These are phyloP conservation scores for Perizoma affinitatum DNA, from an alignment of 2,888 invertebrate genomes.

Conservation along the genomic window DNA sequence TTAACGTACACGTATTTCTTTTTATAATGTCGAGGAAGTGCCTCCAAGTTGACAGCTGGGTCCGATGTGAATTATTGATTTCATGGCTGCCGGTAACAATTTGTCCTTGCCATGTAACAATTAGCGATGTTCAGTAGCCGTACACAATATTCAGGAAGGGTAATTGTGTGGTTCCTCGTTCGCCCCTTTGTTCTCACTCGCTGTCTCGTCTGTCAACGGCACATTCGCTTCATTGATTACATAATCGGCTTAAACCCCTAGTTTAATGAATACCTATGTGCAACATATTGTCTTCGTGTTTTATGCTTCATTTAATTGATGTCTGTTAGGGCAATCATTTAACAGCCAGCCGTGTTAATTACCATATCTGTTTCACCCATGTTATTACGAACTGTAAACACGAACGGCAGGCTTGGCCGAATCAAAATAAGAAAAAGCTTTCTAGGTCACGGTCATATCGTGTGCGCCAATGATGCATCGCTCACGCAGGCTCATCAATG, in stretches of 20 bases:
- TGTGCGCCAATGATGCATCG: constrained; percentile 47
- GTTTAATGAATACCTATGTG: constrained; percentile 50
- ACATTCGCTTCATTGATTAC: constrained; percentile 60
- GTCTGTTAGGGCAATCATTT: constrained; percentile 45
- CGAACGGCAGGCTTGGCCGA: constrained; percentile 8
- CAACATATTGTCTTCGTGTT: constrained; percentile 46
- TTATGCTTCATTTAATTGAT: constrained; percentile 46
- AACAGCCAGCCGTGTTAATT: constrained; percentile 46
- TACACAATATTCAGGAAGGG: constrained; percentile 63
- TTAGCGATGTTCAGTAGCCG: constrained; percentile 58
- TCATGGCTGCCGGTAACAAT: constrained; percentile 31
- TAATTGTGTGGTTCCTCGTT: constrained; percentile 57
- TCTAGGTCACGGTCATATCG: constrained; percentile 51
- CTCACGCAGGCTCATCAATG: constrained; percentile 47
- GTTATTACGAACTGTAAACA: constrained; percentile 30
- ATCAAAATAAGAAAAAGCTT: constrained; percentile 24
- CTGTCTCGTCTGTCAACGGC: constrained; percentile 53
- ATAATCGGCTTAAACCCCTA: constrained; percentile 49
- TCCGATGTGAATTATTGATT: constrained; percentile 18
- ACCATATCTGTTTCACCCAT: constrained; percentile 37
- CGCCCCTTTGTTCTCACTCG: constrained; percentile 59
- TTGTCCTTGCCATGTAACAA: constrained; percentile 50
- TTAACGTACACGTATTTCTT: constrained; percentile 20
- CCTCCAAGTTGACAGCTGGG: constrained; percentile 4
- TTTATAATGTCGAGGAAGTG: constrained; percentile 13